Evolutionary conservation across 92 coral and sea anemone species (phyloP).

Genomic region (Heliopora coerulea): DNA sequence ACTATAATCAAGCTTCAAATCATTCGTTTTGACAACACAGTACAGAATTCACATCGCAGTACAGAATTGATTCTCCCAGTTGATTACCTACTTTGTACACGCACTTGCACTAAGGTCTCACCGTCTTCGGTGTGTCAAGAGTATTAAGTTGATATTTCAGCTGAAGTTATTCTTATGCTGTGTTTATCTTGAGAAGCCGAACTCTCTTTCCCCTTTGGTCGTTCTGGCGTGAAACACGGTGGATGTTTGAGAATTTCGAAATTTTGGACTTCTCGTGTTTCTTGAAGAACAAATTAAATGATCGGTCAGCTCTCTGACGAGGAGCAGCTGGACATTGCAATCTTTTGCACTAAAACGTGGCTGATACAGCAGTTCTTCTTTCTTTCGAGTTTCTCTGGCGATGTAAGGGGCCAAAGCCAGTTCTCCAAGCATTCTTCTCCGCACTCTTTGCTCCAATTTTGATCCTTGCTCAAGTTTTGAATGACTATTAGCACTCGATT

Average conservation of each 20-base stretch:
- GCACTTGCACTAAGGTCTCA: too few species aligned
- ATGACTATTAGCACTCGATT: background rate
- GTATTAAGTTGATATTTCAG: too few species aligned
- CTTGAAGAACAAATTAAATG: slow-evolving; percentile 3
- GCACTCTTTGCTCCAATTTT: too few species aligned
- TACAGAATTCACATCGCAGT: too few species aligned
- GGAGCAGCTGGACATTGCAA: background rate
- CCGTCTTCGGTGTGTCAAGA: too few species aligned
- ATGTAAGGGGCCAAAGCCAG: background rate
- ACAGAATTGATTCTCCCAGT: too few species aligned
- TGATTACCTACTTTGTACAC: too few species aligned
- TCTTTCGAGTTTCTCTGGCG: background rate
- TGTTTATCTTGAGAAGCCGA: background rate
- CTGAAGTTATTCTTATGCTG: background rate
- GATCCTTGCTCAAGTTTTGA: too few species aligned
- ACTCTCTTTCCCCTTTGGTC: slow-evolving; percentile 17
- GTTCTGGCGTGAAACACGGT: slow-evolving; percentile 18
- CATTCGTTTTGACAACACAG: too few species aligned
- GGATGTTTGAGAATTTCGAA: background rate
- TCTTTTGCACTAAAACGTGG: slow-evolving; percentile 17
- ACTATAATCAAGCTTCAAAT: too few species aligned
- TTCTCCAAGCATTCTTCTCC: slow-evolving; percentile 19
- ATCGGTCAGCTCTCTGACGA: slow-evolving; percentile 15
- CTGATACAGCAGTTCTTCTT: slow-evolving; percentile 1
- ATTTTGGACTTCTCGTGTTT: background rate